Evolutionary conservation across 1,140 invertebrate genomes (phyloP), one percentile per base, ranked within the genome.

Genomic region (Polypedilum vanderplanki): DNA sequence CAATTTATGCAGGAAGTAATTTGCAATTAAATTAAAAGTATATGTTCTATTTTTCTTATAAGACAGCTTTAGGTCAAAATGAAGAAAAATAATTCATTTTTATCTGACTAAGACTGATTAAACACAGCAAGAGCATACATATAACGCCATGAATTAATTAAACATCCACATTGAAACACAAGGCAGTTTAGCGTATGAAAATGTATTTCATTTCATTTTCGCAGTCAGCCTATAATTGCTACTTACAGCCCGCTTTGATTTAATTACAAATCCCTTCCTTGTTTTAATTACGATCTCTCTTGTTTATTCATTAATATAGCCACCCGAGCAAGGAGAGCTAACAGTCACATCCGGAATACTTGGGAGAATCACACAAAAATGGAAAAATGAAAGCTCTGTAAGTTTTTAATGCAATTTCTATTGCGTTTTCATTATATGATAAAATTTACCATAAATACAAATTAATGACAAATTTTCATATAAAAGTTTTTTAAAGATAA

Each of bases 401-500:
- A 87, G 86, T 83, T 41, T n/a, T n/a, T 73, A 17, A 17, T 12
- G 17, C 0, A 46, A 3, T 46, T 33, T 33, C 1, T 5, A 33
- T 33, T n/a, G n/a, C n/a, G n/a, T n/a, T n/a, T n/a, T n/a, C n/a
- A n/a, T n/a, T n/a, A n/a, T n/a, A n/a, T n/a, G n/a, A n/a, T n/a
- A n/a, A n/a, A n/a, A n/a, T n/a, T n/a, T n/a, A n/a, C n/a, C n/a
- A n/a, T n/a, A n/a, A n/a, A n/a, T n/a, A n/a, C n/a, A n/a, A n/a
- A n/a, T n/a, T n/a, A n/a, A n/a, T n/a, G n/a, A n/a, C n/a, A n/a
- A n/a, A n/a, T n/a, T n/a, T n/a, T n/a, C n/a, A n/a, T n/a, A n/a
- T n/a, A n/a, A n/a, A n/a, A 90, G 0, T 87, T 93, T 78, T 93
- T 95, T 82, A 93, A 93, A 79, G 90, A 94, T 81, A 95, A 95